Evolutionary conservation across 2,888 invertebrate genomes (phyloP).

Genomic region (Troglohyphantes excavatus): DNA sequence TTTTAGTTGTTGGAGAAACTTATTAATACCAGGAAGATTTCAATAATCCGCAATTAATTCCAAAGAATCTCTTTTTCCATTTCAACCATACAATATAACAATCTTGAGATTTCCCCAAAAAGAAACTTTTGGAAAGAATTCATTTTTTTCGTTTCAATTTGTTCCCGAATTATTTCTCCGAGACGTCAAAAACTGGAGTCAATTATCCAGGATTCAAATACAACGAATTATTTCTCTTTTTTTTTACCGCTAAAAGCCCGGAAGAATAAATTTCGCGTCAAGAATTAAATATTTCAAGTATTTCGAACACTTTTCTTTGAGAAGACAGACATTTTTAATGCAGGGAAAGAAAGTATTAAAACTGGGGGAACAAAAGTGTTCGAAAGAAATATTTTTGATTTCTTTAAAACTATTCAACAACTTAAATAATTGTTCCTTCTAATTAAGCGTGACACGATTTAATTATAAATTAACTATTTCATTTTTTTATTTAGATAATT

Average conservation of each 20-base stretch:
- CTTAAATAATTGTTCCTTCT: no score
- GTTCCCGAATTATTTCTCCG: background rate
- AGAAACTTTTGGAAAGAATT: background rate
- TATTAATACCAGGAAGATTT: background rate
- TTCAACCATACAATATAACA: background rate
- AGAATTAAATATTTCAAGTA: conserved; percentile 45
- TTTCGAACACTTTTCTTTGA: background rate
- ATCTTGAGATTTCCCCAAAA: background rate
- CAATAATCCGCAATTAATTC: background rate
- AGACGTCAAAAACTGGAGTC: conserved; percentile 22
- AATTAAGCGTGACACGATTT: no score
- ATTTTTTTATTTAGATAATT: no score
- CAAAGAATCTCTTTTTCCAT: background rate
- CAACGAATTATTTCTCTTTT: conserved; percentile 12
- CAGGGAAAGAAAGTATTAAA: background rate
- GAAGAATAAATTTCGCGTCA: conserved; percentile 8
- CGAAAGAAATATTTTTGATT: no score
- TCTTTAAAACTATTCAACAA: no score
- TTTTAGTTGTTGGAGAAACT: background rate
- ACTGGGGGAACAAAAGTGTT: no score
- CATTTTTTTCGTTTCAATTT: background rate
- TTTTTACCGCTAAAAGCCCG: conserved; percentile 6
- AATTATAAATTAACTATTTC: no score
- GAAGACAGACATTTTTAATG: conserved; percentile 1
- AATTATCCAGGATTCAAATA: conserved; percentile 35